phyloP scores from a whole-genome alignment of 23 tunicate species.

The Clavelina lepadiformis region DNA sequence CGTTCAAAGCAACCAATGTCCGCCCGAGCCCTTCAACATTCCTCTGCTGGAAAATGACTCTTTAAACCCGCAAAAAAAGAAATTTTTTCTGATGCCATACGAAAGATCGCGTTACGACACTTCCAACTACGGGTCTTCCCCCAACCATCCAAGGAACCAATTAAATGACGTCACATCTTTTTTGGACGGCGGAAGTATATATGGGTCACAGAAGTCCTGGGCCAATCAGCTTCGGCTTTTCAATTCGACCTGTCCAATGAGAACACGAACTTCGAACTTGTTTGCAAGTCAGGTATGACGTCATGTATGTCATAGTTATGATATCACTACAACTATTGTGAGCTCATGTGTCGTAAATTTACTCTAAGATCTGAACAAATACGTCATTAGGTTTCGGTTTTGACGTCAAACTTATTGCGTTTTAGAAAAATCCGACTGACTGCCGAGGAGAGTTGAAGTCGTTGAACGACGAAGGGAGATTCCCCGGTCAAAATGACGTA shows the following conservation, averaged over 20 bases:
- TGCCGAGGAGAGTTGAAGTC: conserved; percentile 74
- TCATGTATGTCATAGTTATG: too few species aligned
- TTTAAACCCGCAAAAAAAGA: conserved; percentile 33
- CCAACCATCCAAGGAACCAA: conserved; percentile 24
- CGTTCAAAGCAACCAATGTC: conserved; percentile 52
- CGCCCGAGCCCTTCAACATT: conserved; percentile 67
- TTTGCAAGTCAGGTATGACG: conserved; percentile 52
- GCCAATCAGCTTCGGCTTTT: conserved; percentile 26
- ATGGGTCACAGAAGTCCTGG: conserved; percentile 36
- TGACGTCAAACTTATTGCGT: too few species aligned
- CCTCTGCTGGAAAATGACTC: conserved; percentile 23
- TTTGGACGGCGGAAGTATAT: conserved; percentile 47
- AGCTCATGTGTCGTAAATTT: too few species aligned
- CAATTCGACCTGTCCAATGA: conserved; percentile 2
- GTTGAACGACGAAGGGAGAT: conserved; percentile 38
- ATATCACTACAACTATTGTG: too few species aligned
- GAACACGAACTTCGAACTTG: conserved; percentile 23
- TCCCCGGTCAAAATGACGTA: conserved; percentile 27
- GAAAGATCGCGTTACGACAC: conserved; percentile 31
- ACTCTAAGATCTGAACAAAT: too few species aligned
- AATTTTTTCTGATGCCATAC: conserved; percentile 20
- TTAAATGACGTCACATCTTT: conserved; percentile 48
- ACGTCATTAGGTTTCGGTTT: not conserved
- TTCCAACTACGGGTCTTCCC: conserved; percentile 29
- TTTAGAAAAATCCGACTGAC: conserved; percentile 33